Conservation (phyloP, 2,888 invertebrate species). For the Cyaniris semiargus region DNA sequence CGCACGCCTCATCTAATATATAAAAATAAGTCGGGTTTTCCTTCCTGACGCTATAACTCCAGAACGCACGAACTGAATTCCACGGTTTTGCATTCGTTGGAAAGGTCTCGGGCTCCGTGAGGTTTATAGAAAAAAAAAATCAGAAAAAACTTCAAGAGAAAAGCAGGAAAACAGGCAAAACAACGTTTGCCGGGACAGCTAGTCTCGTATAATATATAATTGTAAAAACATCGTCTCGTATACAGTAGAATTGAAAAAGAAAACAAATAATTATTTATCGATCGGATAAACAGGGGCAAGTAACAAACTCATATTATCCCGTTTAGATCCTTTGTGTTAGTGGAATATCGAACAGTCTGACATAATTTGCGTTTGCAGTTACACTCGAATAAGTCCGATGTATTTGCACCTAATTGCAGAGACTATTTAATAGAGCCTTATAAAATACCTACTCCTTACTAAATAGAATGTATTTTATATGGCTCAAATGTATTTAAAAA, state of each 20-base stretch:
- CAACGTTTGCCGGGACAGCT: too few species aligned
- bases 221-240: too few species aligned
- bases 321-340: background rate
- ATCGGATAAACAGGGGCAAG: background rate
- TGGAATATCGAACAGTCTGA: background rate
- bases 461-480: background rate
- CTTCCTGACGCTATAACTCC: too few species aligned
- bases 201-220: background rate
- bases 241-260: background rate
- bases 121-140: too few species aligned
- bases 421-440: background rate
- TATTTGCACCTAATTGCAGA: background rate
- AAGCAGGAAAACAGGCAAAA: too few species aligned
- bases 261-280: background rate
- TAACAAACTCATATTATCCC: background rate
- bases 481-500: too few species aligned
- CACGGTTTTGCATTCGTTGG: too few species aligned
- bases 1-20: too few species aligned
- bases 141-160: too few species aligned
- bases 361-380: slow-evolving; percentile 6
- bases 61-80: too few species aligned
- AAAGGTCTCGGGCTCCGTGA: too few species aligned
- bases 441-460: background rate
- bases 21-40: too few species aligned
- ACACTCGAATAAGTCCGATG: background rate